phyloP scores from a whole-genome alignment of 1,140 invertebrate species.

The Neotoxoptera formosana region DNA sequence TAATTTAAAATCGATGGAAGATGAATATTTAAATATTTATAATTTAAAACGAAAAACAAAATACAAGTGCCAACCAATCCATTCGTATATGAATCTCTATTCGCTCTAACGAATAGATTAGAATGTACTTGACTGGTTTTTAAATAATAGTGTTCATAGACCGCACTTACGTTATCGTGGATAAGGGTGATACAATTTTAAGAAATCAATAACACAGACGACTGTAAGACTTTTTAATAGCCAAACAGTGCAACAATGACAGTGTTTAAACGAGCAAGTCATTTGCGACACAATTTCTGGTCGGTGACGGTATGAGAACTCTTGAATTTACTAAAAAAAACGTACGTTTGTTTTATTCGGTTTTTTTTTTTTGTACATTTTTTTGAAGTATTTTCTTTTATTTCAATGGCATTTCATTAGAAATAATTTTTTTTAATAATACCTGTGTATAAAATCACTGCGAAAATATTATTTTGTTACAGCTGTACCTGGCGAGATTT shows the following conservation, averaged over 20 bases:
- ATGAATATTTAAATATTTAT: no score
- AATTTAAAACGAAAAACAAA: no score
- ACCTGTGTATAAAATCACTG: background rate
- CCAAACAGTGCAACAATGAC: no score
- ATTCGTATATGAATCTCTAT: no score
- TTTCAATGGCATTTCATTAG: background rate
- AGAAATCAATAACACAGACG: background rate
- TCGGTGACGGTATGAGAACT: background rate
- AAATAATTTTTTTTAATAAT: background rate
- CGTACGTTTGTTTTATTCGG: no score
- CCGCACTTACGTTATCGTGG: no score
- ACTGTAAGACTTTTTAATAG: background rate
- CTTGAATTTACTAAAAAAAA: no score
- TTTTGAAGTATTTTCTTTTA: background rate
- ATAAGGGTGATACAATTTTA: background rate
- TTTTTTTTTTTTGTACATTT: background rate
- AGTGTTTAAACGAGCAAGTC: background rate
- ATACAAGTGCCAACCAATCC: no score
- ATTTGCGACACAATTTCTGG: background rate
- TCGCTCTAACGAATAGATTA: background rate
- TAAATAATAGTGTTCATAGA: background rate
- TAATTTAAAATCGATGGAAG: no score
- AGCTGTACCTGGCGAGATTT: background rate
- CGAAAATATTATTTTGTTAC: constrained; percentile 13
- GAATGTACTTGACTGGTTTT: background rate